These are phyloP conservation scores for Thyatira batis DNA, from an alignment of 2,888 invertebrate species.

Conservation along the genomic window DNA sequence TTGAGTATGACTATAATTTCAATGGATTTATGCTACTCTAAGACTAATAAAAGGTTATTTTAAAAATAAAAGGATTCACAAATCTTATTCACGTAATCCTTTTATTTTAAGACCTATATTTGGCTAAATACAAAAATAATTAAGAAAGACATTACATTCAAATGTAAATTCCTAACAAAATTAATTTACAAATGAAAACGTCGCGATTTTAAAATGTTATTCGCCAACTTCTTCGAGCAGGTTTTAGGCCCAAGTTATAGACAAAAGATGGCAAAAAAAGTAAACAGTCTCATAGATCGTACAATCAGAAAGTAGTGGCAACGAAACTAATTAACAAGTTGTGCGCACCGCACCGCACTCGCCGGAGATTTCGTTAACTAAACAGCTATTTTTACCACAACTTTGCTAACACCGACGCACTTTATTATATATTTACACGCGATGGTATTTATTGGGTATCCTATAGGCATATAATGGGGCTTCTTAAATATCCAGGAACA, in stretches of 20 bases:
- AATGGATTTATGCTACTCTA: too few species aligned
- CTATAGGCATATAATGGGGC: constrained; percentile 5
- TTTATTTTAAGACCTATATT: too few species aligned
- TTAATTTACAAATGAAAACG: too few species aligned
- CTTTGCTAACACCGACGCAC: constrained; percentile 35
- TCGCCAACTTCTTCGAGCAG: background rate
- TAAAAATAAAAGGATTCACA: too few species aligned
- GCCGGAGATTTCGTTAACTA: constrained; percentile 62
- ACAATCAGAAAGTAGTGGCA: constrained; percentile 53
- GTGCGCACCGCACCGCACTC: constrained; percentile 40
- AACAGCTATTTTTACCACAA: constrained; percentile 58
- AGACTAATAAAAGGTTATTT: too few species aligned
- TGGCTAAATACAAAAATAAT: too few species aligned
- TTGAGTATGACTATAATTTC: background rate
- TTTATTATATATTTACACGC: constrained; percentile 17
- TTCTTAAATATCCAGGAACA: too few species aligned
- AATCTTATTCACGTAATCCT: too few species aligned
- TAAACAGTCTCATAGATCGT: constrained; percentile 26
- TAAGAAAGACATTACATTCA: too few species aligned
- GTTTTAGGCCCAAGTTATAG: constrained; percentile 6
- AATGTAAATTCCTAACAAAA: too few species aligned
- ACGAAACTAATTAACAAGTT: constrained; percentile 76
- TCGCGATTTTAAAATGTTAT: too few species aligned
- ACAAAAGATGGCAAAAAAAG: background rate
- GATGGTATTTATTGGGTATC: constrained; percentile 1